phyloP scores from a whole-genome alignment of 1,140 invertebrate species.

The Hycleus cichorii region DNA sequence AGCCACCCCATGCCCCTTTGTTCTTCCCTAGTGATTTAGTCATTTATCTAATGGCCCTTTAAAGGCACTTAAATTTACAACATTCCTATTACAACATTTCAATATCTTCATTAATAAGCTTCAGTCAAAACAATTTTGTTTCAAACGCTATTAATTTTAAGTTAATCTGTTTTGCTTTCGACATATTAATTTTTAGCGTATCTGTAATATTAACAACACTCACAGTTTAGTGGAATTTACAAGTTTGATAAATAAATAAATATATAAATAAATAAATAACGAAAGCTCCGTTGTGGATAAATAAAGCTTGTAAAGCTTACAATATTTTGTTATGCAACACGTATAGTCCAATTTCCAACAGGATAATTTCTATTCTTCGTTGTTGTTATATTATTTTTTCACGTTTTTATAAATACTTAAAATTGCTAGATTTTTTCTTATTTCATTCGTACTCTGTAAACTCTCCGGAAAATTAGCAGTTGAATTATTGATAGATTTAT shows the following conservation, averaged over 20 bases:
- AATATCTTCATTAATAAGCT: conserved; percentile 13
- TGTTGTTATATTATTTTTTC: too few relatives aligned
- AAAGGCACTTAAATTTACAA: conserved; percentile 15
- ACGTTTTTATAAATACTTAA: too few relatives aligned
- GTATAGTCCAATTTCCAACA: too few relatives aligned
- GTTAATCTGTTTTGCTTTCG: conserved; percentile 11
- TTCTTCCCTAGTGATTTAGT: conserved; percentile 15
- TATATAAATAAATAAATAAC: too few relatives aligned
- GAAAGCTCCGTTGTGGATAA: too few relatives aligned
- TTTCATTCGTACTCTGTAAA: background rate
- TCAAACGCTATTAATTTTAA: conserved; percentile 9
- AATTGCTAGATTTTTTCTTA: too few relatives aligned
- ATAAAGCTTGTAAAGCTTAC: too few relatives aligned
- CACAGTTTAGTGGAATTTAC: too few relatives aligned
- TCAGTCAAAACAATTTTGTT: conserved; percentile 15
- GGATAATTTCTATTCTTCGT: too few relatives aligned
- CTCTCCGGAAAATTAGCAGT: background rate
- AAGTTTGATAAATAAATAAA: too few relatives aligned
- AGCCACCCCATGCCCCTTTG: background rate
- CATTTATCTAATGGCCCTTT: conserved; percentile 16
- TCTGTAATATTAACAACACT: too few relatives aligned
- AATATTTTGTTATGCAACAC: too few relatives aligned
- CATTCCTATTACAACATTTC: conserved; percentile 15
- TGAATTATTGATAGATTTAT: conserved; percentile 8
- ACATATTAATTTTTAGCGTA: conserved; percentile 1